A percentile compares a stretch with the other conserved stretches of the same genome.
These are phyloP conservation scores for Trachymyrmex cornetzi DNA, from an alignment of 1,140 invertebrate genomes.

Conservation along the genomic window DNA sequence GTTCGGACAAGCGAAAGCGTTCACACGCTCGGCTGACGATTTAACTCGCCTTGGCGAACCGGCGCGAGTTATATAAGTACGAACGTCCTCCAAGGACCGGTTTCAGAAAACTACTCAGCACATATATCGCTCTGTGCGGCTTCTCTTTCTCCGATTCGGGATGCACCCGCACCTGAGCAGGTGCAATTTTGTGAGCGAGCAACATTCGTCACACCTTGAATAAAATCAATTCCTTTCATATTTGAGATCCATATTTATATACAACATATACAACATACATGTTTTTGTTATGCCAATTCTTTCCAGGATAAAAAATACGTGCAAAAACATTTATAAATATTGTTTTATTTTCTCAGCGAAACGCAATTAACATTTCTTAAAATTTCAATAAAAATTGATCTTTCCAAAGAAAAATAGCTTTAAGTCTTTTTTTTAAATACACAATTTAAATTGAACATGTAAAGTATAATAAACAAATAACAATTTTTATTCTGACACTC, in stretches of 20 bases:
- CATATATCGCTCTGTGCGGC: conserved; percentile 4
- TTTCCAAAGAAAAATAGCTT: neutral
- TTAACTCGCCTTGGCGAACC: conserved; percentile 46
- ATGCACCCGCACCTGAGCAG: conserved; percentile 49
- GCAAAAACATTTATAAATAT: neutral
- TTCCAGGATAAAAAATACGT: neutral
- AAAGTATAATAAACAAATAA: neutral
- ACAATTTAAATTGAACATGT: neutral
- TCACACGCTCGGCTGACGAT: conserved; percentile 51
- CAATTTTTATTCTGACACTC: no score
- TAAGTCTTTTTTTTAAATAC: neutral
- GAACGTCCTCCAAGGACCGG: conserved; percentile 71
- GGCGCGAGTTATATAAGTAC: conserved; percentile 34
- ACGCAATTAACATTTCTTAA: neutral
- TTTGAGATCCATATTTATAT: neutral
- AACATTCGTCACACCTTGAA: conserved; percentile 42
- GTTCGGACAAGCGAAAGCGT: conserved; percentile 42
- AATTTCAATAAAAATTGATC: neutral
- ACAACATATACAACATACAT: no score
- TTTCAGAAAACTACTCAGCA: conserved; percentile 58
- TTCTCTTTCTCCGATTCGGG: conserved; percentile 14
- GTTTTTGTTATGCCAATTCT: neutral
- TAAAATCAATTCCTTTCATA: conserved; percentile 28
- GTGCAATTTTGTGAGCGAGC: conserved; percentile 39
- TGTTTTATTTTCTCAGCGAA: neutral